A percentile compares a stretch with the other conserved stretches of the same genome.
These are phyloP conservation scores for Chaetops frenatus DNA, from an alignment of 2,113 vertebrate genomes.

Conservation along the genomic window DNA sequence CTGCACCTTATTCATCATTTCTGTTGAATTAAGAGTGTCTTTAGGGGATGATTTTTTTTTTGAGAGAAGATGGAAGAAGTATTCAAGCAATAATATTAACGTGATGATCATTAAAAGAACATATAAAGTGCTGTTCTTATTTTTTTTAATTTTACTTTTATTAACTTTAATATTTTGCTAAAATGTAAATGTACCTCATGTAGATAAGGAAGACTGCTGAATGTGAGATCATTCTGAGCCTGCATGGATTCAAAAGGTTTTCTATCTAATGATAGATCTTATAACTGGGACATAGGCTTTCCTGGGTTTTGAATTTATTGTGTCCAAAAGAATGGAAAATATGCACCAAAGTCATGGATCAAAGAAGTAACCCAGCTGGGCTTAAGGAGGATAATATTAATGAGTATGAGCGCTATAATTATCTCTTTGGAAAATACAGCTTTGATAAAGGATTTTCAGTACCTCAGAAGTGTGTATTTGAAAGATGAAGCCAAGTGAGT, in stretches of 20 bases:
- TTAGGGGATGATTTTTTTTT: not conserved
- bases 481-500: not conserved
- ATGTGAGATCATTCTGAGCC: not conserved
- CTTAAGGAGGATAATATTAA: not conserved
- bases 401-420: conserved; percentile 15
- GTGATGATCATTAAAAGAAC: not conserved
- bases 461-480: not conserved
- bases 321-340: not conserved
- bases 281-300: not conserved
- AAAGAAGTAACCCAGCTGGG: conserved; percentile 14
- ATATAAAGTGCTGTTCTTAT: not conserved
- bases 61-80: not conserved
- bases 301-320: not conserved
- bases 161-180: not conserved
- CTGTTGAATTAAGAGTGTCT: not conserved
- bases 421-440: not conserved
- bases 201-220: not conserved
- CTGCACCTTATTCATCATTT: not conserved
- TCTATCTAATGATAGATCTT: not conserved
- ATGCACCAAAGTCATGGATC: not conserved
- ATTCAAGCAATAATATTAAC: not conserved
- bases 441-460: conserved; percentile 14
- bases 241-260: not conserved
- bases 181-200: not conserved
- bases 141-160: not conserved